Base-by-base conservation (phyloP, 2,888 invertebrate species). In the Chorisops tibialis region DNA sequence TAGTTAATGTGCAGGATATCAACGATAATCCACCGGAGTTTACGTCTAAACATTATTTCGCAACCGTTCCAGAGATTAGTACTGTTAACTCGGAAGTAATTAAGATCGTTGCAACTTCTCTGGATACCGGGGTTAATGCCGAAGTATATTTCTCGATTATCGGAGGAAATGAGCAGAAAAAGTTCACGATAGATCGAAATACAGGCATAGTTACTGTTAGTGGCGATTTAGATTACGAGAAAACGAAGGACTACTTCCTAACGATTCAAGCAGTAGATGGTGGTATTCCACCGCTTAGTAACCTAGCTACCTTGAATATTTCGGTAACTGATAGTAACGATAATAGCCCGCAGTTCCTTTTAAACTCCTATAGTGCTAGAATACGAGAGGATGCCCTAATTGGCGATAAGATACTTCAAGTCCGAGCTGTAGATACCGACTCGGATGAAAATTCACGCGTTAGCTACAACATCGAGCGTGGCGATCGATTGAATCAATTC, bases 11-110 rank as follows among this genome's bases (percentile, higher is more conserved):
- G 16, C 87, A 92, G 74, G 96, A 96, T 78, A 91, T 95, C 66
- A 96, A 92, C 74, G 96, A 97, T 79, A 96, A 96, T 81, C 94
- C 96, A 22, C 98, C 98, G 9, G 93, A 93, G 79, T 98, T 98
- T 78, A 87, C 88, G 65, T 85, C 87, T 63, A 88, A 87, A 69
- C 85, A 86, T 67, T 96, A 96, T 77, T 84, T 83, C 68, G 88
- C 89, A 18, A 80, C 83, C 43, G 86, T 93, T 24, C 83, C 88
- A 1, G 96, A 96, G 80, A 85, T 88, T 63, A 85, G 87, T 68
- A 81, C 87, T 2, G 81, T 89, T 58, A 92, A 91, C 61, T 86
- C 91, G 1, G 89, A 92, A 78, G 86, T 97, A 12, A 85, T 89
- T 14, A 83, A 87, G 69, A 91, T 98, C 22, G 82, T 87, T 66